Base-by-base conservation (phyloP, 1,140 invertebrate species). In the Drosophila lacertosa region DNA sequence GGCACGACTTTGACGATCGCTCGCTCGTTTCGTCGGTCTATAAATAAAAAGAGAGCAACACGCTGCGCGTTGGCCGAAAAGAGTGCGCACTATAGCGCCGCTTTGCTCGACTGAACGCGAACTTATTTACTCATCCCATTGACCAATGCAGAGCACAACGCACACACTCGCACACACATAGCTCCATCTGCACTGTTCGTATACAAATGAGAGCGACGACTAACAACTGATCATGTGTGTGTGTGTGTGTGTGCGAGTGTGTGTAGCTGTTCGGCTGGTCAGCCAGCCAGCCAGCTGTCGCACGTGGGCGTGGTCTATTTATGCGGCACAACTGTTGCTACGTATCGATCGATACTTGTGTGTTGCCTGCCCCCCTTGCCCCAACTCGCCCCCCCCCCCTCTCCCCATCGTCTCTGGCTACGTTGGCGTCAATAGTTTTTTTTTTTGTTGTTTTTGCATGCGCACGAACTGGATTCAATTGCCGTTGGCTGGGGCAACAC, bases 131-230 rank as follows among this genome's bases (percentile, higher is more conserved):
- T 86, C 89, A 75, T 89, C 89, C 77, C 75, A 81, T 77, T 90
- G 89, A 90, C 89, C 89, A 90, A 90, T 90, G 83, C 89, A 90
- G 89, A 80, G 89, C 83, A 90, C 48, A 64, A 80, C 53, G 58
- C 45, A 58, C 51, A 33, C 65, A 44, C 35, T 40, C 54, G 54
- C 6, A 4, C 26, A 9, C 26, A 37, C n/a, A 47, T 22, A n/a
- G n/a, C n/a, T n/a, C n/a, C n/a, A n/a, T n/a, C n/a, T n/a, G 7
- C 9, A 5, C 37, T 35, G 29, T 37, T 42, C 53, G 42, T 48
- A 54, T 32, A 40, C 40, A 62, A 62, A 62, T 62, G 59, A 51
- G 59, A 51, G 47, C 59, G 45, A n/a, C 40, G 63, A 66, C 42
- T 48, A 54, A 39, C 53, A 4, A 10, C 32, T 47, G 15, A 53